Evolutionary conservation across 2,797 vertebrate genomes (phyloP).

Genomic region (Coendou prehensilis): DNA sequence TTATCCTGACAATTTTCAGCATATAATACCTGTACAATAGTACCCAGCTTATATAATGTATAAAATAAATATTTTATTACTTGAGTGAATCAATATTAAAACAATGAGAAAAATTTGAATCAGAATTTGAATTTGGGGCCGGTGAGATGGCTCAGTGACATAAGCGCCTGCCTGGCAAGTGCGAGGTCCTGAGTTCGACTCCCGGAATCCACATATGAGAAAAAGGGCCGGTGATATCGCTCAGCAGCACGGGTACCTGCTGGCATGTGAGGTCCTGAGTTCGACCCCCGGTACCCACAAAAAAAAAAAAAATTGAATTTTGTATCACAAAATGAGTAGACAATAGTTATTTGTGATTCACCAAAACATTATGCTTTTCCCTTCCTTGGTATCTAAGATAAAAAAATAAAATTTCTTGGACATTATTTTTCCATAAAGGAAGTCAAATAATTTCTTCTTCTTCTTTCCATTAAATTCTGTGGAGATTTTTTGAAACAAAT

Average conservation of each 20-base stretch:
- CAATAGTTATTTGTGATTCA: not conserved
- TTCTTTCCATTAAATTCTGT: not conserved
- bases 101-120: not conserved
- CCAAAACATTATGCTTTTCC: not conserved
- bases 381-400: not conserved
- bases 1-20: not conserved
- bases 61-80: conserved; percentile 23
- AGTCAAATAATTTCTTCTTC: not conserved
- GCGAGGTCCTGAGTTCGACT: too few relatives aligned
- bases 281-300: too few relatives aligned
- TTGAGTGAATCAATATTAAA: not conserved
- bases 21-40: not conserved
- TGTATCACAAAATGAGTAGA: not conserved
- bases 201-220: too few relatives aligned
- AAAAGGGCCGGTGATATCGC: too few relatives aligned
- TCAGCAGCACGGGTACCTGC: too few relatives aligned
- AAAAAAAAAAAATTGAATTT: not conserved
- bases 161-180: too few relatives aligned
- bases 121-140: not conserved
- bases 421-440: not conserved
- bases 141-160: too few relatives aligned
- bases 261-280: too few relatives aligned
- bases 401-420: not conserved
- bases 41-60: not conserved
- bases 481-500: not conserved